phyloP scores from a whole-genome alignment of 1,140 invertebrate species.

The Hyles euphorbiae region DNA sequence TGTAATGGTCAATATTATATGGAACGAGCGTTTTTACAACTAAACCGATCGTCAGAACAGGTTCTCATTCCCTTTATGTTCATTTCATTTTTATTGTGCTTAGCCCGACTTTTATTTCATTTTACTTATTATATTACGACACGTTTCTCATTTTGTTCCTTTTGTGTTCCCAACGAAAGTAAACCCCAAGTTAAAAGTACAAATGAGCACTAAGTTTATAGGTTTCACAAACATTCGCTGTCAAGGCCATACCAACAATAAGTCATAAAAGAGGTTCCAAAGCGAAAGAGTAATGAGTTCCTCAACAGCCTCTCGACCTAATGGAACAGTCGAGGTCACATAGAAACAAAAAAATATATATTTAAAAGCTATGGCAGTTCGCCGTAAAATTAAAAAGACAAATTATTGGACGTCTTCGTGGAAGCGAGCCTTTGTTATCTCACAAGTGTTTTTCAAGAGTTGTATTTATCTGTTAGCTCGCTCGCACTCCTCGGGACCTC shows the following conservation, averaged over 20 bases:
- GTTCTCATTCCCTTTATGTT: constrained; percentile 58
- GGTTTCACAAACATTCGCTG: background rate
- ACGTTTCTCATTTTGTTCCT: constrained; percentile 41
- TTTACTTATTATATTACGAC: constrained; percentile 57
- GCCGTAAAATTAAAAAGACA: constrained; percentile 75
- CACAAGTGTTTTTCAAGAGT: constrained; percentile 74
- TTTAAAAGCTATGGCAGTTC: constrained; percentile 70
- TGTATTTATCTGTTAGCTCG: constrained; percentile 57
- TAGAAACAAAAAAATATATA: constrained; percentile 61
- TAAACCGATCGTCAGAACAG: constrained; percentile 66
- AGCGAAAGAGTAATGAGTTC: constrained; percentile 58
- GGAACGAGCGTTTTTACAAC: constrained; percentile 69
- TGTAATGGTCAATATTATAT: constrained; percentile 73
- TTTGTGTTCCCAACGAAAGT: background rate
- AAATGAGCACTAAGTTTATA: background rate
- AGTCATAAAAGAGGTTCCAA: constrained; percentile 63
- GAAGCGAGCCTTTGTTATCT: constrained; percentile 73
- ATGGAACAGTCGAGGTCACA: constrained; percentile 56
- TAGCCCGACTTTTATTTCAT: constrained; percentile 61
- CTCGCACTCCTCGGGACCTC: constrained; percentile 32
- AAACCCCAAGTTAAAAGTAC: background rate
- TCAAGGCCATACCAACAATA: constrained; percentile 57
- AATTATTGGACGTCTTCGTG: constrained; percentile 74
- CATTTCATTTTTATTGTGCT: constrained; percentile 65
- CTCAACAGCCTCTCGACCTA: constrained; percentile 55